These are phyloP conservation scores for Mareca strepera DNA, from an alignment of 2,797 vertebrate genomes.

Conservation along the genomic window DNA sequence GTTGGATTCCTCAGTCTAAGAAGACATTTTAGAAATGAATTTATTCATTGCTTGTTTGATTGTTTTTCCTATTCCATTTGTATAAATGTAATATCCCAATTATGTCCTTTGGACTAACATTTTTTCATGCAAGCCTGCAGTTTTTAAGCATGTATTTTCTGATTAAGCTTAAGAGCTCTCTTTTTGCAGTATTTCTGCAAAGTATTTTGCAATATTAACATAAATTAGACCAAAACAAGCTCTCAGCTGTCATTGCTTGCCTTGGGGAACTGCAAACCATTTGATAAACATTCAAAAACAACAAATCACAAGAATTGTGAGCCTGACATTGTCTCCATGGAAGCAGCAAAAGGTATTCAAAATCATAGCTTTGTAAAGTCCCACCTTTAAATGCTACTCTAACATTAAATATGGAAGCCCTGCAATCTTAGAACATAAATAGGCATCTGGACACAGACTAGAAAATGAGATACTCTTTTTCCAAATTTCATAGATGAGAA, in stretches of 20 bases:
- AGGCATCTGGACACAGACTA: neutral
- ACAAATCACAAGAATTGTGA: neutral
- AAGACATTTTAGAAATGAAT: constrained; percentile 25
- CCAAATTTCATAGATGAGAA: neutral
- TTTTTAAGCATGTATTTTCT: constrained; percentile 5
- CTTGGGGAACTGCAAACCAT: neutral
- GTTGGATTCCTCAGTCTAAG: constrained; percentile 27
- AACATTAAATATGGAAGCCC: neutral
- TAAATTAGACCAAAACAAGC: constrained; percentile 23
- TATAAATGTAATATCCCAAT: neutral
- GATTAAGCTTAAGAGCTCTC: constrained; percentile 24
- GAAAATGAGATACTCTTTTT: neutral
- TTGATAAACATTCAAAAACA: neutral
- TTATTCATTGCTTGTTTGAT: constrained; percentile 12
- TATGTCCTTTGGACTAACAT: neutral
- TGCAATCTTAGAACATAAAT: neutral
- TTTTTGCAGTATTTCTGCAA: constrained; percentile 7
- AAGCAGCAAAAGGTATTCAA: neutral
- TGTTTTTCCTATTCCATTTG: neutral
- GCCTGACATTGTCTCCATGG: neutral
- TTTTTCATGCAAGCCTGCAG: neutral
- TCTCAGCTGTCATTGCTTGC: neutral
- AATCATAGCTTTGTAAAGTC: neutral
- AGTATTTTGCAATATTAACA: constrained; percentile 11
- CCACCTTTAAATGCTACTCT: neutral